These are phyloP conservation scores for Pristiophorus japonicus DNA, from an alignment of 2,113 vertebrate genomes.

Conservation along the genomic window DNA sequence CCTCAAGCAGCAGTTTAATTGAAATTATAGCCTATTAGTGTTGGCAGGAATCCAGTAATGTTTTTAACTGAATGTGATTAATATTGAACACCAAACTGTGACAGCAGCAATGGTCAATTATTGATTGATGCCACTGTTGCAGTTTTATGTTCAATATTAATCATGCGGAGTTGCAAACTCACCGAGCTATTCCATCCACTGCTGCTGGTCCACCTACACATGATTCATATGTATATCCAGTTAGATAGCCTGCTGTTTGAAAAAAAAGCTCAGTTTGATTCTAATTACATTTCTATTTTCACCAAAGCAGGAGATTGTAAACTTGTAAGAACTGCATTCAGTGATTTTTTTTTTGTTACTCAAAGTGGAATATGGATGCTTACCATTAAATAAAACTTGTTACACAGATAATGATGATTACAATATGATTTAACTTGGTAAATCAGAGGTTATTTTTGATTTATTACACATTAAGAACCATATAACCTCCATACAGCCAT, in stretches of 20 bases:
- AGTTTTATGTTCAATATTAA: constrained; percentile 11
- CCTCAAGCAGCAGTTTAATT: constrained; percentile 14
- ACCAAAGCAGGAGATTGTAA: neutral
- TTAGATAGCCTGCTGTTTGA: neutral
- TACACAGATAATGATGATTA: neutral
- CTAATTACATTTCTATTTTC: neutral
- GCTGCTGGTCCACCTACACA: neutral
- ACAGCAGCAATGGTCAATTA: neutral
- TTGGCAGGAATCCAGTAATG: constrained; percentile 9
- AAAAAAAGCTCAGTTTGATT: neutral
- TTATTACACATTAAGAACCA: neutral
- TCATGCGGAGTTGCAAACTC: neutral
- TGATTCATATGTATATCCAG: neutral
- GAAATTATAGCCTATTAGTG: constrained; percentile 20
- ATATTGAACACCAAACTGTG: constrained; percentile 10
- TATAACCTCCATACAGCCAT: neutral
- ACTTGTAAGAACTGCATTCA: neutral
- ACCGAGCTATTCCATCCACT: neutral
- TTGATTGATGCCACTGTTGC: neutral
- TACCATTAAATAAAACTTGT: neutral
- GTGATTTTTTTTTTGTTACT: neutral
- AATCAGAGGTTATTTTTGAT: neutral
- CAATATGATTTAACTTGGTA: neutral
- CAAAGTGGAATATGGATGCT: neutral
- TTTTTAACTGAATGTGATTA: constrained; percentile 12